These are phyloP conservation scores for Paradoxurus hermaphroditus DNA, from an alignment of 2,113 vertebrate species.

Conservation along the genomic window DNA sequence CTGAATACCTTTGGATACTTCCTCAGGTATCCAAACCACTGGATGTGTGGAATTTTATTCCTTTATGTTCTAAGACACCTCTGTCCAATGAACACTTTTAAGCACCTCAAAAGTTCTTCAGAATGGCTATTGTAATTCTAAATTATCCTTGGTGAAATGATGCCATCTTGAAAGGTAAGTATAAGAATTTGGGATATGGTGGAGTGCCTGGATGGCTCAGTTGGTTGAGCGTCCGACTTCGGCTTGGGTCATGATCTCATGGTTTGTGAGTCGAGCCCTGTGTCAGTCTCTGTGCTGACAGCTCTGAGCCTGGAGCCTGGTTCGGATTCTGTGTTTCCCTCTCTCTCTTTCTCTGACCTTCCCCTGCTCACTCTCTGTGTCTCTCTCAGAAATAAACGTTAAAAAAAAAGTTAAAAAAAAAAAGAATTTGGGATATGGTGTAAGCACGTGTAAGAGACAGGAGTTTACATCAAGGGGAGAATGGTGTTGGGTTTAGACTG, in stretches of 20 bases:
- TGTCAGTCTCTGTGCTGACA: too few species aligned
- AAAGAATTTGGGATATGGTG: not conserved
- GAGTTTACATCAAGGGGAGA: not conserved
- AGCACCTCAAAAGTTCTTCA: not conserved
- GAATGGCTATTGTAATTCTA: not conserved
- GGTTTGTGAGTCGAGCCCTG: too few species aligned
- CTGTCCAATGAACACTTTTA: not conserved
- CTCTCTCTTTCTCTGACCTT: too few species aligned
- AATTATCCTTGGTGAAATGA: not conserved
- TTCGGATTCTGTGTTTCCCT: too few species aligned
- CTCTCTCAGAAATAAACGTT: too few species aligned
- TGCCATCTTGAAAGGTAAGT: not conserved
- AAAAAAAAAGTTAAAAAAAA: too few species aligned
- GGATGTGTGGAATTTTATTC: not conserved
- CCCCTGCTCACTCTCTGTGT: too few species aligned
- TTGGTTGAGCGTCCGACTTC: too few species aligned
- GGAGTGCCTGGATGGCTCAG: too few species aligned
- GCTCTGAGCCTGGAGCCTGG: too few species aligned
- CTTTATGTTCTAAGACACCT: not conserved
- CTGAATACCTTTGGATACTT: not conserved
- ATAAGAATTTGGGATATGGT: not conserved
- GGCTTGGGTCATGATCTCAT: too few species aligned
- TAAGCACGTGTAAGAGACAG: not conserved
- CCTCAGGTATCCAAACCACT: not conserved
- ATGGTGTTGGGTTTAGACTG: not conserved